A percentile compares a stretch with the other conserved stretches of the same genome.
phyloP scores from a whole-genome alignment of 2,797 vertebrate species.

The Lemur catta region DNA sequence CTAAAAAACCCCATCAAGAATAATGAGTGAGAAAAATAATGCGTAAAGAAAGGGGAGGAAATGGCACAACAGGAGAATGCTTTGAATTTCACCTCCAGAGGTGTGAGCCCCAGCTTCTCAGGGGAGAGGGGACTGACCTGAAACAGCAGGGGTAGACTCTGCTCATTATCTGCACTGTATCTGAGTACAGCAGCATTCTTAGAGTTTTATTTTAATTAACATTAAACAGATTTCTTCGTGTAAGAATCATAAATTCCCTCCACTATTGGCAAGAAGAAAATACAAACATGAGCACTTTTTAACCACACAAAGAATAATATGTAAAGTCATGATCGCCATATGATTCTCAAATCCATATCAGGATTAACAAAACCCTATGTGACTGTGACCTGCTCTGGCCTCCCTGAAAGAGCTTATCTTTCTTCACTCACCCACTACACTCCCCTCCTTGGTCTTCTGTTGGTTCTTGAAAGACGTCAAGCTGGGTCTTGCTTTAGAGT shows the following conservation, averaged over 20 bases:
- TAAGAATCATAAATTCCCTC: neutral
- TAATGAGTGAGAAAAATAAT: neutral
- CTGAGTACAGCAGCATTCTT: neutral
- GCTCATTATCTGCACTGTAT: neutral
- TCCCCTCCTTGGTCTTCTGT: neutral
- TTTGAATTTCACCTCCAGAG: neutral
- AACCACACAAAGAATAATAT: neutral
- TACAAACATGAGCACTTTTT: neutral
- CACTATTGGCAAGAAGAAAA: neutral
- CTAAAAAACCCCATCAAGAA: neutral
- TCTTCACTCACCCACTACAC: no score
- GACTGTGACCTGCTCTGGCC: neutral
- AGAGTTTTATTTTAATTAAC: neutral
- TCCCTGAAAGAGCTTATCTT: neutral
- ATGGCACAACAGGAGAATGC: neutral
- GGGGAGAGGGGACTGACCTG: neutral
- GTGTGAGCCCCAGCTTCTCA: neutral
- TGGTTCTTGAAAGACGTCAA: neutral
- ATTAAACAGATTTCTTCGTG: neutral
- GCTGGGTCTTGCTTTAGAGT: neutral
- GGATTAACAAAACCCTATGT: neutral
- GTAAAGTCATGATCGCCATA: neutral
- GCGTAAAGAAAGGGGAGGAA: neutral
- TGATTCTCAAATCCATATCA: neutral
- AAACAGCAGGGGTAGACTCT: neutral